These are phyloP conservation scores for Neomorphus geoffroyi DNA, from an alignment of 2,797 vertebrate genomes.

Conservation along the genomic window DNA sequence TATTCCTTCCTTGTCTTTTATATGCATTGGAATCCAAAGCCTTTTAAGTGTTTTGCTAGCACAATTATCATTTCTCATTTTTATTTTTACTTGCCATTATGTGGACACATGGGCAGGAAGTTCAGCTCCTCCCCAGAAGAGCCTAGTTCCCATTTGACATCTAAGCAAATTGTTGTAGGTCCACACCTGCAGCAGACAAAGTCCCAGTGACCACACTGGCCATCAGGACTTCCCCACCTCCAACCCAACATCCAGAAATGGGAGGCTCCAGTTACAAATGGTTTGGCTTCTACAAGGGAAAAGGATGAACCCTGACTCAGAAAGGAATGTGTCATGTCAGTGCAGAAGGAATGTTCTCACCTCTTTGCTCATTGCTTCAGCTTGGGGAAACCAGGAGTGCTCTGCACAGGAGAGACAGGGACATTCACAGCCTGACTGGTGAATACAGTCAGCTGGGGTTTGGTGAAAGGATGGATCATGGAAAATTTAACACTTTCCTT, in stretches of 20 bases:
- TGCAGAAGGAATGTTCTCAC: neutral
- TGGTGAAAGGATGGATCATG: neutral
- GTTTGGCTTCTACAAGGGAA: neutral
- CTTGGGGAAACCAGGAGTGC: neutral
- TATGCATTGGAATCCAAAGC: neutral
- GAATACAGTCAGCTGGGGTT: neutral
- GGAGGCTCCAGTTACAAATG: neutral
- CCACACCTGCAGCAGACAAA: neutral
- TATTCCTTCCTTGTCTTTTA: neutral
- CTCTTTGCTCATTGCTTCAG: neutral
- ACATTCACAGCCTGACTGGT: neutral
- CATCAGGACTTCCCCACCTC: neutral
- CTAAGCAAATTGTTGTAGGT: neutral
- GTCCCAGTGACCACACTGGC: neutral
- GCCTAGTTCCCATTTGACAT: slow-evolving; percentile 19
- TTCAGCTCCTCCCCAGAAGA: neutral
- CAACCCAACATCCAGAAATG: neutral
- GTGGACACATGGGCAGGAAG: neutral
- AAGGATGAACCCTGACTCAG: neutral
- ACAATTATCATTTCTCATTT: slow-evolving; percentile 19
- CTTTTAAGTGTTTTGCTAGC: neutral
- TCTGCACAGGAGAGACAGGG: neutral
- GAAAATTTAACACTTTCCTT: neutral
- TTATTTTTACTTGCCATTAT: slow-evolving; percentile 19
- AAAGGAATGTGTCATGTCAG: neutral